Evolutionary conservation across 2,888 invertebrate genomes (phyloP), one percentile per base, ranked within the genome.

Genomic region (Sthenelais limicola): DNA sequence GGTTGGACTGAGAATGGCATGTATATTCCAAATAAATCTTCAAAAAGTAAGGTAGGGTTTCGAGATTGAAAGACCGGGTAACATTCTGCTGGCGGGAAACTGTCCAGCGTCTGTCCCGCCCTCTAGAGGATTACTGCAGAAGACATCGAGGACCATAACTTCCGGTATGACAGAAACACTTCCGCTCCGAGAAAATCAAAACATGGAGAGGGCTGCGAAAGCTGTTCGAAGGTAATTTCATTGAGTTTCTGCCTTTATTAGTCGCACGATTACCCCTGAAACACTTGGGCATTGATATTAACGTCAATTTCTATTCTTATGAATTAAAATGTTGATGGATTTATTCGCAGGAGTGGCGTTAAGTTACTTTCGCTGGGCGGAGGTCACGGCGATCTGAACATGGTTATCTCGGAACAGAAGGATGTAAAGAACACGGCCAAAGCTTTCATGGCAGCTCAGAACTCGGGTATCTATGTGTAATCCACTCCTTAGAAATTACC

Each of bases 361-460:
- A 84, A 87, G 72, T 79, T 89, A 77, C 82, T 88, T 77, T 87
- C 89, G 0, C 80, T 88, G 54, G 85, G 88, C 67, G 86, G 86
- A 75, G 89, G 89, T 0, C 89, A 89, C 79, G 81, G 85, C 67
- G 88, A 89, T 77, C 84, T 90, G 24, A 88, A 88, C 78, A 85
- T 90, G 78, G 85, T 89, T 21, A 86, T 90, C 71, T 89, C 89
- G 0, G 89, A 89, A 79, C 82, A 90, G 54, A 88, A 88, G 80
- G 89, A 89, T 77, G 85, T 89, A 68, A 81, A 88, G 49, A 85
- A 86, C 71, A 84, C 87, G 24, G 87, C 87, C 33, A 89, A 89
- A 80, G 85, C 86, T 30, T 88, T 89, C 75, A 86, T 88, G 79
- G 84, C 83, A 75, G 88, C 89, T 47, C 89, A 89, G 78, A 86